Percentiles rank a stretch among this genome's conserved stretches.
Evolutionary conservation across 2,113 vertebrate genomes (phyloP).

Genomic region (Crotalus horridus): DNA sequence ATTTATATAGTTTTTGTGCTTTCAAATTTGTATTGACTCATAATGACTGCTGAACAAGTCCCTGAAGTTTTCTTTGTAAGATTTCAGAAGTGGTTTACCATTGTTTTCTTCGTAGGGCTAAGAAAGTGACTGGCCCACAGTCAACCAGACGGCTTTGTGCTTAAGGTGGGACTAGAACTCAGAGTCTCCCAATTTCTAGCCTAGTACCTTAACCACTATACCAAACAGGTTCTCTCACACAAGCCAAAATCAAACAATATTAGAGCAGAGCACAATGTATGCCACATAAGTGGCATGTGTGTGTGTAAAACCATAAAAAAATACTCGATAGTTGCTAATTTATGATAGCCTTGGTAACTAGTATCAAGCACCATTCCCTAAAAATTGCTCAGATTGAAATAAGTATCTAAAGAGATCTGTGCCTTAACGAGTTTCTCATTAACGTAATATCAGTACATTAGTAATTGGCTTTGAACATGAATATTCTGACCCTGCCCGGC

Average conservation of each 20-base stretch:
- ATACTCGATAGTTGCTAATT: background rate
- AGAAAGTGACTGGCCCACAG: background rate
- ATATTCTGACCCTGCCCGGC: background rate
- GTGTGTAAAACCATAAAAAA: background rate
- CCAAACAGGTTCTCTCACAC: background rate
- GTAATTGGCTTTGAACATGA: background rate
- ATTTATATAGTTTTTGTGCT: background rate
- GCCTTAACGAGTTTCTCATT: background rate
- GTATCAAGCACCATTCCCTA: background rate
- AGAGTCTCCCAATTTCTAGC: background rate
- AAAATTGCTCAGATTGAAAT: background rate
- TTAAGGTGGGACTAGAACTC: background rate
- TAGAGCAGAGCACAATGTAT: background rate
- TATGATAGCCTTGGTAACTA: background rate
- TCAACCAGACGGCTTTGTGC: background rate
- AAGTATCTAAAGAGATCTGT: background rate
- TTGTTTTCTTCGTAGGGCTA: background rate
- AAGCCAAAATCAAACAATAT: background rate
- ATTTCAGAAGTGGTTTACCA: background rate
- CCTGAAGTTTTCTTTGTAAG: background rate
- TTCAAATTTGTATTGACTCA: background rate
- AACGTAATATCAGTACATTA: background rate
- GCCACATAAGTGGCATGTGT: background rate
- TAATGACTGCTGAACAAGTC: background rate
- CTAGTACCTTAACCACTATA: background rate